Percentiles rank a stretch among this genome's conserved stretches.
phyloP scores from a whole-genome alignment of 2,888 invertebrate genomes.

The Patella caerulea region DNA sequence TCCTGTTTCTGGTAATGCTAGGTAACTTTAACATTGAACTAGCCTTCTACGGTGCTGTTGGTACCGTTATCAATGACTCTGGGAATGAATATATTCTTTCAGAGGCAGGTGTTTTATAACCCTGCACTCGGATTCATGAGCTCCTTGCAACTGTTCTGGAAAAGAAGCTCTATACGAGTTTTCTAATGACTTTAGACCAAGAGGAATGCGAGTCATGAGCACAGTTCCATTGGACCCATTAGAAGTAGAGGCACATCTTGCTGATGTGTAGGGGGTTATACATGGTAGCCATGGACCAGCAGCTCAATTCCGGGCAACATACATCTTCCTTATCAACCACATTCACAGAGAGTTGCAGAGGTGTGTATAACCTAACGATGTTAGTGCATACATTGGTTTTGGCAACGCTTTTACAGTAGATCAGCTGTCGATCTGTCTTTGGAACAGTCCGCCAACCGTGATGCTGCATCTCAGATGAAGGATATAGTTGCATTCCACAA shows the following conservation, averaged over 20 bases:
- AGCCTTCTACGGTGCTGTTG: constrained; percentile 30
- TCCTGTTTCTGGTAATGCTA: too few species aligned
- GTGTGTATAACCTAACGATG: constrained; percentile 28
- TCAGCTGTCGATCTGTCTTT: too few species aligned
- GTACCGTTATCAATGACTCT: constrained; percentile 23
- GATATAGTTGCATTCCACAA: constrained; percentile 16
- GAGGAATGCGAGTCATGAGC: not conserved
- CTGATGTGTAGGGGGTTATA: not conserved
- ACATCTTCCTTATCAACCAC: constrained; percentile 24
- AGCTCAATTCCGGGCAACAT: constrained; percentile 18
- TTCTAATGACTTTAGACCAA: too few species aligned
- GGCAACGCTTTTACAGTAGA: constrained; percentile 27
- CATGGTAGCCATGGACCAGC: constrained; percentile 8
- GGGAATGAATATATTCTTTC: constrained; percentile 25
- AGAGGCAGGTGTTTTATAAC: constrained; percentile 32
- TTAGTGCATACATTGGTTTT: constrained; percentile 22
- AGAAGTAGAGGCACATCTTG: constrained; percentile 6
- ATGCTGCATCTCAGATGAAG: too few species aligned
- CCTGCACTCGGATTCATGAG: constrained; percentile 25
- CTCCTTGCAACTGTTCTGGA: constrained; percentile 24
- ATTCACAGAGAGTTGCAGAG: constrained; percentile 21
- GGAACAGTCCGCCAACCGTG: too few species aligned
- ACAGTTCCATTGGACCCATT: not conserved
- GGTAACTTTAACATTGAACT: too few species aligned
- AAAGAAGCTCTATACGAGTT: not conserved